Base-by-base conservation (phyloP, 2,797 vertebrate species). In the Decapterus maruadsi region DNA sequence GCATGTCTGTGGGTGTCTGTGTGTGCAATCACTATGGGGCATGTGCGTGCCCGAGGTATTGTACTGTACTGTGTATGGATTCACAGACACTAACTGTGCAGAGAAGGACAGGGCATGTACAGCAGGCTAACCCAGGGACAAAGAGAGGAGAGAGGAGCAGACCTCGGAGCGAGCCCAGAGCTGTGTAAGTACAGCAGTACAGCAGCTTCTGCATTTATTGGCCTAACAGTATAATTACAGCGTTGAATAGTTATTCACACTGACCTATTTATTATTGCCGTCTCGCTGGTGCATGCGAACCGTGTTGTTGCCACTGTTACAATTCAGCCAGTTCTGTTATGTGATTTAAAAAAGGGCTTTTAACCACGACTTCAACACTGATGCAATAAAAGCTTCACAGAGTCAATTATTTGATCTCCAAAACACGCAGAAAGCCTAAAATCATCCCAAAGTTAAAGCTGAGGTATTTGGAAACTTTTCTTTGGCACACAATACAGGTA, bases 201-300 rank as follows among this genome's bases (percentile, higher is more conserved):
- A 81, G 60, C 68, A 61, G 68, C 38, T 58, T 80, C 66, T 70
- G 59, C 71, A 75, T 87, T 80, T 84, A 78, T 89, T 79, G 65
- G 72, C 70, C 77, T 50, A 54, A 81, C 55, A 77, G 54, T 62
- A 85, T 86, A 87, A 91, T 90, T 83, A 86, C 81, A 85, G 36
- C 67, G 85, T 89, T 76, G 68, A 81, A 78, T 53, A 43, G 83
- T 59, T 78, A 85, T 80, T 84, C 85, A 80, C 78, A 16, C 71
- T 85, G 89, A 90, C 84, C 87, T 80, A 81, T 83, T 88, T 91
- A 77, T 83, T 76, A 80, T 55, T 58, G 53, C 77, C 67, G 71
- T 78, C 77, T 80, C 50, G 12, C 57, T 63, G 62, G 60, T 55
- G 61, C 57, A 70, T 68, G 70, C 74, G 69, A 80, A 77, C 57